A percentile compares a stretch with the other conserved stretches of the same genome.
Evolutionary conservation across 2,888 invertebrate species (phyloP).

Genomic region (Pteria penguin): DNA sequence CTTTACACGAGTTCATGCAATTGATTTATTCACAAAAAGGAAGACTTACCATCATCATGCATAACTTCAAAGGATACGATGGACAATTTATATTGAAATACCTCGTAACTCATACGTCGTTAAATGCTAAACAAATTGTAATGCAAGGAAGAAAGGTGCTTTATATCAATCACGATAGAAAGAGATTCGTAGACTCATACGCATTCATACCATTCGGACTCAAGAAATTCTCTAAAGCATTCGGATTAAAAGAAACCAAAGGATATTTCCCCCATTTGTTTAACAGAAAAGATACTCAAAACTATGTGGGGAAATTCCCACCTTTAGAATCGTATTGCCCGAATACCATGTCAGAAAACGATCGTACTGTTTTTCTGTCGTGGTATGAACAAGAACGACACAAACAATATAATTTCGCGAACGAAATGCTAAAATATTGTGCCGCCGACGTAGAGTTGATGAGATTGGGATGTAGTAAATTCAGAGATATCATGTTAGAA

Average conservation of each 20-base stretch:
- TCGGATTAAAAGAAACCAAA: neutral
- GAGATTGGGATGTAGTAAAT: neutral
- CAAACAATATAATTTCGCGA: neutral
- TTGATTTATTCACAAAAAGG: neutral
- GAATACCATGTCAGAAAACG: neutral
- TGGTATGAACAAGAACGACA: neutral
- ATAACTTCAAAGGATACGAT: neutral
- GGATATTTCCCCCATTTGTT: neutral
- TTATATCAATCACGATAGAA: neutral
- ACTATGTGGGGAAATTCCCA: neutral
- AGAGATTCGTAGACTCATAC: neutral
- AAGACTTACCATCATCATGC: neutral
- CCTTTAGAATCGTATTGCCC: neutral
- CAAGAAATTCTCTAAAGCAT: neutral
- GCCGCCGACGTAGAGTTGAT: neutral
- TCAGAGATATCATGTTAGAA: neutral
- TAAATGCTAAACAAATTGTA: neutral
- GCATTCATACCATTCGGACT: neutral
- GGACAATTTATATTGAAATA: neutral
- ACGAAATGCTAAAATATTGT: neutral
- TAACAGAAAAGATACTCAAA: neutral
- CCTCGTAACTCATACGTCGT: neutral
- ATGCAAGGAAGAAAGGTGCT: neutral
- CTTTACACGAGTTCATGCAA: neutral
- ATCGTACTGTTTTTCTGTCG: neutral